phyloP scores from a whole-genome alignment of 2,888 invertebrate species.

The Macaria notata region DNA sequence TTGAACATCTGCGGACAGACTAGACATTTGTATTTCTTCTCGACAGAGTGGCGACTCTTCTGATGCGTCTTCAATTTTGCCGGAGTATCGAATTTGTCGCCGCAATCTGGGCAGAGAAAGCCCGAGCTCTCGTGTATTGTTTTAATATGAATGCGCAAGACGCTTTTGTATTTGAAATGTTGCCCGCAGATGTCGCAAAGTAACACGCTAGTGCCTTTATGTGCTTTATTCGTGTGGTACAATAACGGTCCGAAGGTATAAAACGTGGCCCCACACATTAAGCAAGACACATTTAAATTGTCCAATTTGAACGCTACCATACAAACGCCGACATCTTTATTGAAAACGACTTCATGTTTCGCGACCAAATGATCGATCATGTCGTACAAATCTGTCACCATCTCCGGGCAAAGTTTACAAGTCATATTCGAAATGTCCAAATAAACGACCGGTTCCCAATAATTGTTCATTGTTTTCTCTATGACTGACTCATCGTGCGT shows the following conservation, averaged over 20 bases:
- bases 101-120: slow-evolving; percentile 65
- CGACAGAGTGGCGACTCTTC: slow-evolving; percentile 64
- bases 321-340: slow-evolving; percentile 67
- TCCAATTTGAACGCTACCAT: slow-evolving; percentile 71
- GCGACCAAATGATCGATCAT: slow-evolving; percentile 64
- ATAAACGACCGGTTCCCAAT: slow-evolving; percentile 71
- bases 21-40: slow-evolving; percentile 78
- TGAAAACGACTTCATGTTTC: slow-evolving; percentile 57
- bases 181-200: slow-evolving; percentile 73
- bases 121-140: slow-evolving; percentile 63
- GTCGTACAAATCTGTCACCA: slow-evolving; percentile 58
- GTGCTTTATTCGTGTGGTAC: slow-evolving; percentile 71
- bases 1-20: slow-evolving; percentile 65
- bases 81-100: slow-evolving; percentile 73
- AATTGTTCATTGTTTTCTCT: slow-evolving; percentile 66
- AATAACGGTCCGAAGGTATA: slow-evolving; percentile 69
- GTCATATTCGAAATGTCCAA: slow-evolving; percentile 61
- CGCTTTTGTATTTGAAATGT: slow-evolving; percentile 63
- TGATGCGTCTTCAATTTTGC: slow-evolving; percentile 75
- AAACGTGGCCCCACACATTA: slow-evolving; percentile 63
- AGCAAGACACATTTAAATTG: slow-evolving; percentile 59
- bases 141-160: slow-evolving; percentile 63
- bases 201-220: slow-evolving; percentile 68
- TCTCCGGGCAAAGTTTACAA: slow-evolving; percentile 61
- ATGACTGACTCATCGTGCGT: slow-evolving; percentile 59